These are phyloP conservation scores for Microcaecilia unicolor DNA, from an alignment of 2,797 vertebrate genomes.

Conservation along the genomic window DNA sequence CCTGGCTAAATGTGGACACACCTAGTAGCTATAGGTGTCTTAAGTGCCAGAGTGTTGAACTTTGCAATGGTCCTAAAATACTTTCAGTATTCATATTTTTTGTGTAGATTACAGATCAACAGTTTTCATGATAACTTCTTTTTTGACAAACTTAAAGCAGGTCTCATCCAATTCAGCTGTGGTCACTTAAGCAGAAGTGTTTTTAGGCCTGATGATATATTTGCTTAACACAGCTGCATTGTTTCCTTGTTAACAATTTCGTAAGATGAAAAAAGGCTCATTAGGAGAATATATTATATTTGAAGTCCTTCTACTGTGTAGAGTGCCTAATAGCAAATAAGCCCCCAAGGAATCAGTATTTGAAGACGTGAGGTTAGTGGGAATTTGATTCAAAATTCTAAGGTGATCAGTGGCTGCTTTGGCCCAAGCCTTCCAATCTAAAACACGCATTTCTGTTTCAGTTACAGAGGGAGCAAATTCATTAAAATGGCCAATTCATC, in stretches of 20 bases:
- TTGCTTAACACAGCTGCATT: constrained; percentile 17
- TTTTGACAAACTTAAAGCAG: constrained; percentile 1
- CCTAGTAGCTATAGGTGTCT: too few relatives aligned
- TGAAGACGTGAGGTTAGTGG: neutral
- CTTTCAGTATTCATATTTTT: too few relatives aligned
- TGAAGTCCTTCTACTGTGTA: constrained; percentile 4
- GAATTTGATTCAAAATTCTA: too few relatives aligned
- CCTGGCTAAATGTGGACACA: too few relatives aligned
- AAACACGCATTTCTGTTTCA: neutral
- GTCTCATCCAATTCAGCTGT: constrained; percentile 4
- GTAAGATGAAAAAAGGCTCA: constrained; percentile 7
- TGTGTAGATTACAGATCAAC: constrained; percentile 1
- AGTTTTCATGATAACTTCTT: constrained; percentile 5
- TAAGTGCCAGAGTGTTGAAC: too few relatives aligned
- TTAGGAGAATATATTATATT: constrained; percentile 16
- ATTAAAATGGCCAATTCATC: constrained; percentile 26
- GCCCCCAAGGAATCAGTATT: neutral
- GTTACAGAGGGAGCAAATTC: neutral
- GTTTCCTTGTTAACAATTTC: constrained; percentile 15
- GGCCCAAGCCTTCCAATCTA: neutral
- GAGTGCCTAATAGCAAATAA: constrained; percentile 2
- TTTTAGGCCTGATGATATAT: constrained; percentile 12
- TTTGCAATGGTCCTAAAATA: too few relatives aligned
- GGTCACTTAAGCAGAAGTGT: constrained; percentile 1
- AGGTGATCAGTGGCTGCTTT: neutral